Percentiles rank a stretch among this genome's conserved stretches.
These are phyloP conservation scores for Callyntrura sp. DNA, from an alignment of 2,888 invertebrate species.

Conservation along the genomic window DNA sequence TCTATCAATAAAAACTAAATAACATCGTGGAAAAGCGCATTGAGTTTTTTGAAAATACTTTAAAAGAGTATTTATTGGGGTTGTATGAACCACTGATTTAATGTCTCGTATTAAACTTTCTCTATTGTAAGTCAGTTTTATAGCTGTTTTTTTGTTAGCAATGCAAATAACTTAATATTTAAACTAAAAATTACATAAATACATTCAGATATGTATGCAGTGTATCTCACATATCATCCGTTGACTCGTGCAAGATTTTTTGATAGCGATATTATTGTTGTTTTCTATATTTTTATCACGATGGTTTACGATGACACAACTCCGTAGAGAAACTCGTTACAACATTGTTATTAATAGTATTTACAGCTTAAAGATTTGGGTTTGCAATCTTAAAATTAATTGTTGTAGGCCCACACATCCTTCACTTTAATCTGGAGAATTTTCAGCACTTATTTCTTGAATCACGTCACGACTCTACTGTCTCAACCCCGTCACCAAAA, in stretches of 20 bases:
- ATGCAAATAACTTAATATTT: conserved; percentile 55
- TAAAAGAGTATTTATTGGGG: conserved; percentile 71
- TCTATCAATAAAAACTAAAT: neutral
- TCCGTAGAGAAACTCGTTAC: conserved; percentile 24
- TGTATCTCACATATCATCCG: neutral
- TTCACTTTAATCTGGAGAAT: conserved; percentile 6
- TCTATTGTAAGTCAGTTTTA: conserved; percentile 24
- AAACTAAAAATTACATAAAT: conserved; percentile 16
- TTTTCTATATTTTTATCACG: conserved; percentile 56
- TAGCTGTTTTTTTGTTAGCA: conserved; percentile 37
- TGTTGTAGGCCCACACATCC: conserved; percentile 20
- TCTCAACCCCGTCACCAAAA: conserved; percentile 95
- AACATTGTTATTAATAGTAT: conserved; percentile 30
- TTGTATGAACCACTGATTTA: conserved; percentile 32
- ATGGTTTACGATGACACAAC: conserved; percentile 31
- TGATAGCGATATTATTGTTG: conserved; percentile 40
- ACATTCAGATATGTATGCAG: neutral
- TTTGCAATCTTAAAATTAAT: neutral
- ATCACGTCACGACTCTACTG: conserved; percentile 84
- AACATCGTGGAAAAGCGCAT: neutral
- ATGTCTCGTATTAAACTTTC: neutral
- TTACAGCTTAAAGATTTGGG: conserved; percentile 35
- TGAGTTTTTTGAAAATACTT: conserved; percentile 53
- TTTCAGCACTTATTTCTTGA: conserved; percentile 49
- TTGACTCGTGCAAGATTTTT: conserved; percentile 40